Conservation (phyloP, 2,888 invertebrate genomes). For the Pachymerium ferrugineum region DNA sequence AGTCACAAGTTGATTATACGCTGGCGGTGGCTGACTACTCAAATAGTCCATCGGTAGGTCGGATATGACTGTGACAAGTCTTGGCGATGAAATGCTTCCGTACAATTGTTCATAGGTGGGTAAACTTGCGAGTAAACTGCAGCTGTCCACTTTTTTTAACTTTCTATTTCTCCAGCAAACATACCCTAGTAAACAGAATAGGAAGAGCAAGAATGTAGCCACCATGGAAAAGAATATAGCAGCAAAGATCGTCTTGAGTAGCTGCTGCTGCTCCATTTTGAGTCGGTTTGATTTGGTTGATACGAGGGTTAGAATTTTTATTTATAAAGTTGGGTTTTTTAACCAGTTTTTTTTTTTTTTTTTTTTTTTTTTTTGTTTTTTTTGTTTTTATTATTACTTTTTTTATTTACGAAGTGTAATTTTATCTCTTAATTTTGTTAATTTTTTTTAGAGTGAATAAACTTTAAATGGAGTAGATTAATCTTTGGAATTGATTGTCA, state of each 20-base stretch:
- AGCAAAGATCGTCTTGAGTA: not conserved
- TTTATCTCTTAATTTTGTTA: not conserved
- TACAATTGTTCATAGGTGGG: not conserved
- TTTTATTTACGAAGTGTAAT: not conserved
- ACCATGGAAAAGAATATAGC: not conserved
- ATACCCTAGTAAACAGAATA: not conserved
- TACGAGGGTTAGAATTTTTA: not conserved
- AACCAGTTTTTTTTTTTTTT: not conserved
- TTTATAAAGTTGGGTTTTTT: not conserved
- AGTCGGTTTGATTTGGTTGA: not conserved
- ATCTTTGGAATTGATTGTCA: not conserved
- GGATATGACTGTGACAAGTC: not conserved
- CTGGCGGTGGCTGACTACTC: not conserved
- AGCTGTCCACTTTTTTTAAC: not conserved
- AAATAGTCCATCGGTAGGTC: not conserved
- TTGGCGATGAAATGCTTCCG: not conserved
- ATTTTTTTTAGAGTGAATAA: not conserved
- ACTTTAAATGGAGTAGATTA: slow-evolving; percentile 1
- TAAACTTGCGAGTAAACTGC: not conserved
- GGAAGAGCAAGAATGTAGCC: not conserved
- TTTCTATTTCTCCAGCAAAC: not conserved
- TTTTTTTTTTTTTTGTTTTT: not conserved
- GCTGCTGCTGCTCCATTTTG: not conserved
- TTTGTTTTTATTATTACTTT: too few relatives aligned
- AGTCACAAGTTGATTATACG: not conserved